Evolutionary conservation across 2,113 vertebrate species (phyloP), one percentile per base, ranked within the genome.

Genomic region (Chaetorhynchus papuensis): DNA sequence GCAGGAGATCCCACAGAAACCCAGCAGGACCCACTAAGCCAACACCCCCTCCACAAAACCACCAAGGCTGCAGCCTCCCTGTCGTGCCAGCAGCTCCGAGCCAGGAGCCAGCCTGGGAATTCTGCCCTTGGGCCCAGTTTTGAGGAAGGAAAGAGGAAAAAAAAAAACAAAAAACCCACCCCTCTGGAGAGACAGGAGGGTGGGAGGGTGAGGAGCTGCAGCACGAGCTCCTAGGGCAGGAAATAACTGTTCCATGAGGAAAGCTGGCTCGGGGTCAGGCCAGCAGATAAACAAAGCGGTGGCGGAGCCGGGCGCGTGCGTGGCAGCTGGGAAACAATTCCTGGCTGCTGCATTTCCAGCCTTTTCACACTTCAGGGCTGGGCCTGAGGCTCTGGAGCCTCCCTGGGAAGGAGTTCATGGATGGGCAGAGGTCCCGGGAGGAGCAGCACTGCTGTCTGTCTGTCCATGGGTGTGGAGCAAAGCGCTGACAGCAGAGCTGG

Each of bases 161-260:
- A 26, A 28, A n/a, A 18, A 10, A 8, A 9, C 39, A 23, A 47
- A 47, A 20, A 50, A 60, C 17, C 8, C 64, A 33, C 5, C 39
- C 39, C 52, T 11, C 13, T 11, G 26, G 2, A 37, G 20, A 6
- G 44, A 11, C 18, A 5, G 27, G 45, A 69, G 90, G 66, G 39
- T 3, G 35, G 24, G 52, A 59, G 91, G 63, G 37, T 2, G 35
- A 89, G 52, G 77, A 50, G 35, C 5, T 42, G 74, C 92, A 80
- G 37, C 63, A 30, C 18, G 3, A 66, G 71, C 22, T 50, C 1
- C n/a, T 4, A 10, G 64, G 1, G 87, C 89, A 91, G 93, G 95
- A 96, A 96, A 92, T 91, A 35, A 76, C 65, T 65, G 89, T 54
- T 94, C 69, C 52, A 22, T 72, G 87, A 93, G 87, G 60, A 85